phyloP scores from a whole-genome alignment of 2,113 vertebrate genomes.

The Notarius lentiginosus region DNA sequence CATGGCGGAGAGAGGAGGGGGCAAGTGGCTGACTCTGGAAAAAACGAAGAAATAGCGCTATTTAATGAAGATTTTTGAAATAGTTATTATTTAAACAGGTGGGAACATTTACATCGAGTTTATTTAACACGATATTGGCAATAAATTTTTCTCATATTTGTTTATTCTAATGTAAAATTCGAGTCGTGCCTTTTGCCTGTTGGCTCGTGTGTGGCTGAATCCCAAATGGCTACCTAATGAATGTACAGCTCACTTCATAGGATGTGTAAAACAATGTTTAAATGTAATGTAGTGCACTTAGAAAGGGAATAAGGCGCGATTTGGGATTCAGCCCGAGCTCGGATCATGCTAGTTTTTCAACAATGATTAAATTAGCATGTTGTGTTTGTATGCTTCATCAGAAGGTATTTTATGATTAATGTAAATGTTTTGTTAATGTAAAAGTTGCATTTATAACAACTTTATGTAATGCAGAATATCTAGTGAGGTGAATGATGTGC shows the following conservation, averaged over 20 bases:
- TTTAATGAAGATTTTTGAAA: neutral
- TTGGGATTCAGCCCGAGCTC: neutral
- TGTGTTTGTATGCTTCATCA: neutral
- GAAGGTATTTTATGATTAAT: neutral
- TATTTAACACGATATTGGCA: too few species aligned
- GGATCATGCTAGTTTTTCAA: neutral
- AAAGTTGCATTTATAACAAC: neutral
- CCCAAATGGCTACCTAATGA: neutral
- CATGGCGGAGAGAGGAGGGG: constrained; percentile 47
- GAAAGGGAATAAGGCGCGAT: neutral
- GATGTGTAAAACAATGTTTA: neutral
- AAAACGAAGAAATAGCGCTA: neutral
- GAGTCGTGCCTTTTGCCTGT: neutral
- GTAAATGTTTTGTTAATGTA: neutral
- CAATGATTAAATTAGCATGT: neutral
- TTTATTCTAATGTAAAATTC: neutral
- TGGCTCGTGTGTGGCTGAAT: neutral
- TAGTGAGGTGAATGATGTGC: neutral
- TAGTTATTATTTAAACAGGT: constrained; percentile 25
- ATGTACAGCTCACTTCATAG: neutral
- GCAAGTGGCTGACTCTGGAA: neutral
- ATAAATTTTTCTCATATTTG: neutral
- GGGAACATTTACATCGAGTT: neutral
- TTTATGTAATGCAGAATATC: neutral
- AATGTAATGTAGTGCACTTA: neutral